A percentile compares a stretch with the other conserved stretches of the same genome.
phyloP scores from a whole-genome alignment of 2,113 vertebrate species.

The Dromas ardeola region DNA sequence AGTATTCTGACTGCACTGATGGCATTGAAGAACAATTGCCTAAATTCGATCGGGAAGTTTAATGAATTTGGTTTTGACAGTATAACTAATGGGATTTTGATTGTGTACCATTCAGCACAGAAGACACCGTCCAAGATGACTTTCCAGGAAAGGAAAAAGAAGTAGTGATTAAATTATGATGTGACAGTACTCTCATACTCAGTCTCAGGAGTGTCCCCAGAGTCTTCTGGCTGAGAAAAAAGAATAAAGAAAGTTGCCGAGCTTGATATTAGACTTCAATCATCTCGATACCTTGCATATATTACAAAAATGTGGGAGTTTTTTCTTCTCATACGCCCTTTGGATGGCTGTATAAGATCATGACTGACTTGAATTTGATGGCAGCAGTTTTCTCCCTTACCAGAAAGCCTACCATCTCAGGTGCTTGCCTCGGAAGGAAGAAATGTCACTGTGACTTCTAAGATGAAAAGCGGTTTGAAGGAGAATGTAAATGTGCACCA shows the following conservation, averaged over 20 bases:
- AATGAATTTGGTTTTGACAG: slow-evolving; percentile 23
- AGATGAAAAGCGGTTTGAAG: not conserved
- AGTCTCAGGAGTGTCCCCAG: not conserved
- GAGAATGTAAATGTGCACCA: not conserved
- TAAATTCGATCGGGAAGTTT: not conserved
- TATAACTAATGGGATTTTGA: slow-evolving; percentile 26
- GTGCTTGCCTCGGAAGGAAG: not conserved
- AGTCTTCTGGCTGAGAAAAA: not conserved
- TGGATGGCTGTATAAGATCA: not conserved
- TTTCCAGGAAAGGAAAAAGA: not conserved
- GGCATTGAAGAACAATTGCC: not conserved
- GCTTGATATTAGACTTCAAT: not conserved
- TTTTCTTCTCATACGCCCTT: not conserved
- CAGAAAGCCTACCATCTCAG: not conserved
- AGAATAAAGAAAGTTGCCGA: not conserved
- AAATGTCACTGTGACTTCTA: not conserved
- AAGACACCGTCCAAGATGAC: not conserved
- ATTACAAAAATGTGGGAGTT: fast-evolving
- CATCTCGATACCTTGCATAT: not conserved
- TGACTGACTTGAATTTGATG: not conserved
- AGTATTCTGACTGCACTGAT: not conserved
- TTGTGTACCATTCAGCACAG: not conserved
- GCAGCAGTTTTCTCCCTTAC: not conserved
- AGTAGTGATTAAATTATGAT: not conserved
- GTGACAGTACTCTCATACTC: not conserved